These are phyloP conservation scores for Conopomorpha cramerella DNA, from an alignment of 1,140 invertebrate genomes.

Conservation along the genomic window DNA sequence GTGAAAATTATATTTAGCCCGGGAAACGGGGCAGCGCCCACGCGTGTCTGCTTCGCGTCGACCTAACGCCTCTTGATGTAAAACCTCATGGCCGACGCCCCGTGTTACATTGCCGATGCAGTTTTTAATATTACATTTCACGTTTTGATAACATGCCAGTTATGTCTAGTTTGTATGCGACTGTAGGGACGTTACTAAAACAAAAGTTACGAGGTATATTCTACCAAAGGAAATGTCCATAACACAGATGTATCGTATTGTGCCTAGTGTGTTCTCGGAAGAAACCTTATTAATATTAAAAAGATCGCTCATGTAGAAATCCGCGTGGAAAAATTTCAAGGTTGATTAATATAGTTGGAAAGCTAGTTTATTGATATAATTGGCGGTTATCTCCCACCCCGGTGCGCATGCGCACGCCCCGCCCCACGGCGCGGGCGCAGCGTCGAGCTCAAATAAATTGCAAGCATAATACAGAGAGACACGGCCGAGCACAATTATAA, in stretches of 20 bases:
- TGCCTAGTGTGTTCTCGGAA: too few species aligned
- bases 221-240: too few species aligned
- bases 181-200: too few species aligned
- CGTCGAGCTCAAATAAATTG: constrained; percentile 33
- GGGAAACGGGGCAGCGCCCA: constrained; percentile 43
- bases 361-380: constrained; percentile 57
- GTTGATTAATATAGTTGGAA: constrained; percentile 52
- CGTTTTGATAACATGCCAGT: too few species aligned
- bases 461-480: constrained; percentile 37
- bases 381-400: constrained; percentile 39
- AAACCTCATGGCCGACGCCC: constrained; percentile 4
- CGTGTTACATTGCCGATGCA: too few species aligned
- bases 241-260: too few species aligned
- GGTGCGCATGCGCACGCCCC: constrained; percentile 19
- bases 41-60: constrained; percentile 19
- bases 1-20: constrained; percentile 53
- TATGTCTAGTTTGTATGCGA: too few species aligned
- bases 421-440: constrained; percentile 18
- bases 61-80: constrained; percentile 9
- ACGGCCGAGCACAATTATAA: constrained; percentile 41
- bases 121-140: too few species aligned
- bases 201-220: too few species aligned
- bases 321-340: constrained; percentile 50
- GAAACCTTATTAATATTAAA: too few species aligned
- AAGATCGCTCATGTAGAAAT: too few species aligned